These are phyloP conservation scores for Sminthurides bifidus DNA, from an alignment of 1,140 invertebrate genomes.

Conservation along the genomic window DNA sequence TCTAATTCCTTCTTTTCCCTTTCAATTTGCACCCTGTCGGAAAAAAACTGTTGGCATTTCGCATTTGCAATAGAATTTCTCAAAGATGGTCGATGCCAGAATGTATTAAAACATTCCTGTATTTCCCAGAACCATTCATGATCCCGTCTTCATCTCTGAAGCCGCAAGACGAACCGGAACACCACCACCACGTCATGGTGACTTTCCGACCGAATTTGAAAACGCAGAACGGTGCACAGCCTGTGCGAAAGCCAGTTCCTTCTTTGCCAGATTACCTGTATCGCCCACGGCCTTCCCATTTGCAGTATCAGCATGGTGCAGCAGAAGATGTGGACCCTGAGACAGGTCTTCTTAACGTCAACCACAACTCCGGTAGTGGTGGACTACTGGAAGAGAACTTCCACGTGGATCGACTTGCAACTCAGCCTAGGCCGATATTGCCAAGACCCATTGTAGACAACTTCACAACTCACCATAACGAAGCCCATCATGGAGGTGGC, in stretches of 20 bases:
- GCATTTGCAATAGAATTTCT: too few species aligned
- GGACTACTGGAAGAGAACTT: slow-evolving; percentile 6
- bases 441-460: slow-evolving; percentile 10
- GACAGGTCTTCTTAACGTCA: slow-evolving; percentile 20
- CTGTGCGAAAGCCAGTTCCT: slow-evolving; percentile 18
- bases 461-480: slow-evolving; percentile 20
- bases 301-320: slow-evolving; percentile 30
- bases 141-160: background rate
- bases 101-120: too few species aligned
- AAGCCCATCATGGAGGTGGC: slow-evolving; percentile 9
- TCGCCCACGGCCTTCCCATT: slow-evolving; percentile 27
- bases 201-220: background rate
- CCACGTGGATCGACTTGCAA: background rate
- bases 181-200: background rate
- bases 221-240: background rate
- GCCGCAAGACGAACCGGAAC: background rate
- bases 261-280: slow-evolving; percentile 27
- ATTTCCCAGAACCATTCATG: too few species aligned
- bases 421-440: background rate
- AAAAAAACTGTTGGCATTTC: too few species aligned
- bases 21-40: too few species aligned
- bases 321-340: slow-evolving; percentile 26
- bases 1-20: too few species aligned
- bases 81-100: too few species aligned
- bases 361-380: slow-evolving; percentile 7